Evolutionary conservation across 2,113 vertebrate genomes (phyloP).

Genomic region (Coryphaenoides rupestris): DNA sequence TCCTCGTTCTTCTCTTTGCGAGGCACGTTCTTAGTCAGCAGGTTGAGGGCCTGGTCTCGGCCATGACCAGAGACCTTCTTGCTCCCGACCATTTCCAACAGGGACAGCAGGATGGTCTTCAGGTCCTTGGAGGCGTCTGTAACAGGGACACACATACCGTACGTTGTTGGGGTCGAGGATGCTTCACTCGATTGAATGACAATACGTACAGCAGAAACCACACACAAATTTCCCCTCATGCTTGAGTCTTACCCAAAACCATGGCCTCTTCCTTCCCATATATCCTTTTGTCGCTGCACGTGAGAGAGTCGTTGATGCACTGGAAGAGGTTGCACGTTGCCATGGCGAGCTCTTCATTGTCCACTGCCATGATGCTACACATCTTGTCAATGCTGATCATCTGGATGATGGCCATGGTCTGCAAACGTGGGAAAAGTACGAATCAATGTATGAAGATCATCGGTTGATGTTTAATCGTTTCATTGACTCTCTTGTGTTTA

Average conservation of each 20-base stretch:
- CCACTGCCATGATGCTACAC: constrained; percentile 86
- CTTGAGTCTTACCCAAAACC: constrained; percentile 79
- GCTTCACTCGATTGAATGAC: not conserved
- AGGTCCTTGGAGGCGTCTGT: constrained; percentile 86
- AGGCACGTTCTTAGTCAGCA: constrained; percentile 90
- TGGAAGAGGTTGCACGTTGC: constrained; percentile 90
- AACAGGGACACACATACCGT: constrained; percentile 1
- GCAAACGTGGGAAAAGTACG: constrained; percentile 10
- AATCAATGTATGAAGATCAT: not conserved
- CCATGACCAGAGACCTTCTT: constrained; percentile 92
- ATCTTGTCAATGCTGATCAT: constrained; percentile 80
- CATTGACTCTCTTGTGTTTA: not conserved
- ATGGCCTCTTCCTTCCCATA: constrained; percentile 89
- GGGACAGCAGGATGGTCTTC: constrained; percentile 79
- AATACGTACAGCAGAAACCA: not conserved
- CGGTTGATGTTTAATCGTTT: not conserved
- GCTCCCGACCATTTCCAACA: constrained; percentile 87
- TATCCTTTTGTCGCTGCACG: constrained; percentile 80
- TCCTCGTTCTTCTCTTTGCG: constrained; percentile 81
- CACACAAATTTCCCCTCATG: not conserved
- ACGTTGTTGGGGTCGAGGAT: no score
- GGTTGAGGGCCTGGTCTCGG: constrained; percentile 89
- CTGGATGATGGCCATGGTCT: constrained; percentile 88
- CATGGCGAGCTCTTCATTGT: constrained; percentile 86
- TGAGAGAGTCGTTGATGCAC: constrained; percentile 83